Evolutionary conservation across 2,113 vertebrate genomes (phyloP).

Genomic region (Melanerpes formicivorus): DNA sequence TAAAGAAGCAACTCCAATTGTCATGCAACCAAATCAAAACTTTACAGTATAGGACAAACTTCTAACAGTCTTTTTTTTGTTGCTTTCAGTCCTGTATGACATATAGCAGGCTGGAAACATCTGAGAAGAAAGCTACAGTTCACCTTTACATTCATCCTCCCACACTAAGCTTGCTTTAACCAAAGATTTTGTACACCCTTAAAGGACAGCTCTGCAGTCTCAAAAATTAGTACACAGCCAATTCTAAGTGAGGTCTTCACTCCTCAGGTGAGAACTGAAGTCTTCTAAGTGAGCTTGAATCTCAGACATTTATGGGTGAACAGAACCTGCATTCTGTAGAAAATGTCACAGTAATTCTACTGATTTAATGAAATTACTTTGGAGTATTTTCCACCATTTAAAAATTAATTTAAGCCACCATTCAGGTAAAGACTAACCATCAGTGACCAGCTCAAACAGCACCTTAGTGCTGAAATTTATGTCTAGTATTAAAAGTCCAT

Average conservation of each 20-base stretch:
- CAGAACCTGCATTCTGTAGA: neutral
- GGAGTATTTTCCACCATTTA: neutral
- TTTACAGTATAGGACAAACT: neutral
- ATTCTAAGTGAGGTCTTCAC: neutral
- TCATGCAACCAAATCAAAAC: neutral
- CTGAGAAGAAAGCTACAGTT: neutral
- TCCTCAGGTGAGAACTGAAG: no score
- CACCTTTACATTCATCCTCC: neutral
- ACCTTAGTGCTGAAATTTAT: neutral
- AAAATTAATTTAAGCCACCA: neutral
- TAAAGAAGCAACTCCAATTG: neutral
- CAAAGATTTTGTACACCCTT: neutral
- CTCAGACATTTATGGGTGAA: neutral
- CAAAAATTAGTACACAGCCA: neutral
- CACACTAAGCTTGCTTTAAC: neutral
- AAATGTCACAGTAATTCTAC: neutral
- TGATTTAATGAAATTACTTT: neutral
- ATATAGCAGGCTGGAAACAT: neutral
- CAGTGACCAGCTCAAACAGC: neutral
- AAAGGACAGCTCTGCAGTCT: neutral
- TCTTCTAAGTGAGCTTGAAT: neutral
- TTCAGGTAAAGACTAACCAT: neutral
- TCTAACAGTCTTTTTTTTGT: neutral
- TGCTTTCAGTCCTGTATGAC: neutral
- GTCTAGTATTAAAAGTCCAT: neutral